Conservation (phyloP, 2,113 vertebrate species). For the Ciconia boyciana region DNA sequence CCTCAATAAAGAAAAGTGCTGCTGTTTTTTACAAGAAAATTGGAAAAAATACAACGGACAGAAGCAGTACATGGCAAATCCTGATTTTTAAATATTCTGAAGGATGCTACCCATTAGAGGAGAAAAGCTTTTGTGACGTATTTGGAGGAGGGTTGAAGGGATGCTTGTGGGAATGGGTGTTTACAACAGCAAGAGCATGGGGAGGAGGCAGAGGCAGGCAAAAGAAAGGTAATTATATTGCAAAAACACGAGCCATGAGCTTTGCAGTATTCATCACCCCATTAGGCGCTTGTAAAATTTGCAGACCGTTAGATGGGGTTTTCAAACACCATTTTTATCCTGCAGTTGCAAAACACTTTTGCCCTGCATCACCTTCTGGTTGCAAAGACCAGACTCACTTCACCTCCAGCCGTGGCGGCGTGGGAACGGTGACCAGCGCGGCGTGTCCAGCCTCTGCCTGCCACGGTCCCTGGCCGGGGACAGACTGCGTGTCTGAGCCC, state of each 20-base stretch:
- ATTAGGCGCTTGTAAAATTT: background rate
- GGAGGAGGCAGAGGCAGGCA: background rate
- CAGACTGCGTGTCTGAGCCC: background rate
- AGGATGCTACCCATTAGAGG: background rate
- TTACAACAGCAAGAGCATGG: background rate
- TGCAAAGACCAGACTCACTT: background rate
- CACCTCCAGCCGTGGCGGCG: background rate
- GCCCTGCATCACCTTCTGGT: background rate
- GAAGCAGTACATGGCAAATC: background rate
- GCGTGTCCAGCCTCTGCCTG: background rate
- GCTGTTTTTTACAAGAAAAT: background rate
- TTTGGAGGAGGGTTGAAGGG: background rate
- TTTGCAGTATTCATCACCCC: background rate
- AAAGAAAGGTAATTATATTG: background rate
- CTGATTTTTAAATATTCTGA: background rate
- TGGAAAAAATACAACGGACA: background rate
- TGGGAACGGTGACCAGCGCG: accelerated
- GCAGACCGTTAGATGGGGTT: background rate
- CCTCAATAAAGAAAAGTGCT: background rate
- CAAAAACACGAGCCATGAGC: background rate
- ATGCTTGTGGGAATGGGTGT: background rate
- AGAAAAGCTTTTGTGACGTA: background rate
- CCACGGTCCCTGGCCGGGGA: background rate
- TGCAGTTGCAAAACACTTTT: background rate
- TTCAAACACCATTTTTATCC: background rate